Percentiles rank a stretch among this genome's conserved stretches.
phyloP scores from a whole-genome alignment of 1,140 invertebrate species.

The Rhynchophorus ferrugineus region DNA sequence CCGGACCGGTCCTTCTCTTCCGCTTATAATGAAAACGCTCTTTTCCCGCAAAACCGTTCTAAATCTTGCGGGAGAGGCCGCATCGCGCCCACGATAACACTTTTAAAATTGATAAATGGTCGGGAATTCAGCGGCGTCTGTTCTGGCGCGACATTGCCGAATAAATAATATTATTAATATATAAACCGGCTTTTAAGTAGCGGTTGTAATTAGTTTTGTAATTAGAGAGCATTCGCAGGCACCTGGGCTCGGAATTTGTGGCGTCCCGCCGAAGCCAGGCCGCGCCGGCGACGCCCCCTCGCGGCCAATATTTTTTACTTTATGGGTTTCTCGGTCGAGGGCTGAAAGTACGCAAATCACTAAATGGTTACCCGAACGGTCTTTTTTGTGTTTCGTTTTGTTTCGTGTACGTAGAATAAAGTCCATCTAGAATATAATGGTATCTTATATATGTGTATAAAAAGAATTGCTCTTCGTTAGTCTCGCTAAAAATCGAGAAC shows the following conservation, averaged over 20 bases:
- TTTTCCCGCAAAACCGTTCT: too few species aligned
- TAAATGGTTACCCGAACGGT: too few species aligned
- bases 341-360: too few species aligned
- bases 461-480: too few species aligned
- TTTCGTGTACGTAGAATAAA: too few species aligned
- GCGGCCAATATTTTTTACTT: background rate
- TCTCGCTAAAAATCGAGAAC: too few species aligned
- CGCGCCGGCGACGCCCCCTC: background rate
- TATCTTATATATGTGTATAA: too few species aligned
- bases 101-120: constrained; percentile 16
- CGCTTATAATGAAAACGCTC: too few species aligned
- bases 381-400: too few species aligned
- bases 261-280: too few species aligned
- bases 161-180: constrained; percentile 33
- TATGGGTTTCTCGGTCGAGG: background rate
- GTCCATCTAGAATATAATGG: too few species aligned
- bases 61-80: background rate
- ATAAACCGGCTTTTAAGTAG: constrained; percentile 29
- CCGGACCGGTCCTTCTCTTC: too few species aligned
- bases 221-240: constrained; percentile 23
- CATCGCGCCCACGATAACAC: constrained; percentile 6
- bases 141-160: constrained; percentile 20
- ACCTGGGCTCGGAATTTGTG: constrained; percentile 24
- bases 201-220: constrained; percentile 33
- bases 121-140: constrained; percentile 14